Conservation (phyloP, 2,888 invertebrate species). For the Eurois occulta region DNA sequence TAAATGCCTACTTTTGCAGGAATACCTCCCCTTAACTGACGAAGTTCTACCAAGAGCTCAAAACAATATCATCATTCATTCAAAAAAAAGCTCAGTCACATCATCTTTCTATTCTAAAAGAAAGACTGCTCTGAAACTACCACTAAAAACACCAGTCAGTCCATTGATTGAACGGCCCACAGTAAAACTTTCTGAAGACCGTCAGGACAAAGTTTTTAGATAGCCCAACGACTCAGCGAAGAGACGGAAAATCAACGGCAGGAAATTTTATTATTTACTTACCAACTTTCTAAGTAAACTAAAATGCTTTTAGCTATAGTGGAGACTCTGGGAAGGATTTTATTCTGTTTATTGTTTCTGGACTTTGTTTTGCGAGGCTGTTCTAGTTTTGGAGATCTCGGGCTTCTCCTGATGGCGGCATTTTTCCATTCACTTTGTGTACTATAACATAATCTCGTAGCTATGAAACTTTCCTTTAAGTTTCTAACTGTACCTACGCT, state of each 20-base stretch:
- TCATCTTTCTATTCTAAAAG: not conserved
- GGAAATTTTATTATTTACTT: constrained; percentile 67
- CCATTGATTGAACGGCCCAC: constrained; percentile 50
- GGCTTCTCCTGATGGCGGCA: not conserved
- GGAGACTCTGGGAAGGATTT: constrained; percentile 45
- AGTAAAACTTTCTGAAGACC: constrained; percentile 44
- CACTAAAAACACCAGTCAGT: constrained; percentile 29
- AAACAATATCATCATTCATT: no score
- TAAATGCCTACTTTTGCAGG: no score
- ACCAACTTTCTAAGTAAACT: constrained; percentile 58
- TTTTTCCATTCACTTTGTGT: not conserved
- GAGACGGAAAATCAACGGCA: constrained; percentile 65
- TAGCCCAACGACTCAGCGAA: constrained; percentile 46
- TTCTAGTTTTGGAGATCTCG: constrained; percentile 28
- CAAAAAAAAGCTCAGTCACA: not conserved
- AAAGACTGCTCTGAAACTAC: constrained; percentile 13
- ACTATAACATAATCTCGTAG: no score
- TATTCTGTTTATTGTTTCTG: constrained; percentile 52
- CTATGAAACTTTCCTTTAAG: not conserved
- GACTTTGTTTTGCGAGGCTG: constrained; percentile 23
- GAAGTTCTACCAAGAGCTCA: no score
- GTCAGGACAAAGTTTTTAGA: constrained; percentile 54
- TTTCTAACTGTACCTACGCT: not conserved
- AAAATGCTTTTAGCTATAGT: constrained; percentile 64
- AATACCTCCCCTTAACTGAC: no score